Conservation (phyloP, 2,888 invertebrate species). For the Lottia gigantea region DNA sequence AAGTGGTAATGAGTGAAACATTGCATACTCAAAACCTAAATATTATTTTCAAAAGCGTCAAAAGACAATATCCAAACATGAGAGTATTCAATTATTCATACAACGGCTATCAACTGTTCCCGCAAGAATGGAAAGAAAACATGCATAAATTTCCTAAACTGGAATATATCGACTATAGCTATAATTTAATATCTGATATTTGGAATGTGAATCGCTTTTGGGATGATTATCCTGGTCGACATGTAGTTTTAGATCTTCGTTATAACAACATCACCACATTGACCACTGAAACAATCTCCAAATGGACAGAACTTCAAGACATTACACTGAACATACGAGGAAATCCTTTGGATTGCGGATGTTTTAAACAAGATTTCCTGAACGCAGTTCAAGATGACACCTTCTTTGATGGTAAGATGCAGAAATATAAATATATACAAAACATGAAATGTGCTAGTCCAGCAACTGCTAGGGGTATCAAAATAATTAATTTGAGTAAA, state of each 20-base stretch:
- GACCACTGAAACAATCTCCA: constrained; percentile 32
- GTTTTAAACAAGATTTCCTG: constrained; percentile 26
- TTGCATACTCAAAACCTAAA: too few relatives aligned
- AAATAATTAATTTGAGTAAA: constrained; percentile 26
- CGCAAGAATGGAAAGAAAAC: too few relatives aligned
- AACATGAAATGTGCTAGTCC: constrained; percentile 37
- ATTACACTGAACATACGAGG: constrained; percentile 42
- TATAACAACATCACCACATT: constrained; percentile 45
- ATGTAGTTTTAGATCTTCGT: constrained; percentile 7
- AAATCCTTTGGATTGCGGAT: constrained; percentile 48
- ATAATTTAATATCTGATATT: not conserved
- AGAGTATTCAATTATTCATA: too few relatives aligned
- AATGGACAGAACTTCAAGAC: constrained; percentile 34
- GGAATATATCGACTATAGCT: not conserved
- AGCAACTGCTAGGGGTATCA: constrained; percentile 22
- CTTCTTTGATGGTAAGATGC: constrained; percentile 15
- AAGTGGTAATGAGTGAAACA: too few relatives aligned
- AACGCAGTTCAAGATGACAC: constrained; percentile 14
- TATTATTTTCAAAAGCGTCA: too few relatives aligned
- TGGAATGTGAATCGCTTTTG: too few relatives aligned
- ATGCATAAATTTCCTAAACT: not conserved
- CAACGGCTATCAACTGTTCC: too few relatives aligned
- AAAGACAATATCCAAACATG: too few relatives aligned
- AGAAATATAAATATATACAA: constrained; percentile 36
- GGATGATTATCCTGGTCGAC: too few relatives aligned